phyloP scores from a whole-genome alignment of 2,113 vertebrate genomes.

The Sapayoa aenigma region DNA sequence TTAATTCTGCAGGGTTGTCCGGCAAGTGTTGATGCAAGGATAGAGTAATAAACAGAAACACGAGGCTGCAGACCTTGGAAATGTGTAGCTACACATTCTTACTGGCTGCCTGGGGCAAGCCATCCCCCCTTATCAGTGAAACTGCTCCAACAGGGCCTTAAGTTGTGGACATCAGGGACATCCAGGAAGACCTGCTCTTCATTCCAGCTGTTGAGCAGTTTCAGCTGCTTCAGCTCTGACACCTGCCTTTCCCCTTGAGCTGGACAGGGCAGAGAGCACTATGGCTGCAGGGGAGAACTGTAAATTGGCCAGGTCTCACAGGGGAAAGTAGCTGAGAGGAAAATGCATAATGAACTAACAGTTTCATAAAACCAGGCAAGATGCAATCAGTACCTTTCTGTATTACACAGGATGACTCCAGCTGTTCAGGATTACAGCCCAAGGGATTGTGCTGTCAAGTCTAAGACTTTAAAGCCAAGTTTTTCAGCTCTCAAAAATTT shows the following conservation, averaged over 20 bases:
- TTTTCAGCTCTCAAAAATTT: background rate
- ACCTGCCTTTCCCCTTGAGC: background rate
- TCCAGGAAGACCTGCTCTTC: background rate
- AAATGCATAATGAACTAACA: background rate
- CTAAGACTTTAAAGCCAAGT: conserved; percentile 10
- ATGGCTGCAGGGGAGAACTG: background rate
- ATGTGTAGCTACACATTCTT: background rate
- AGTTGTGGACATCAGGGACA: background rate
- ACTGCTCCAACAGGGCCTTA: background rate
- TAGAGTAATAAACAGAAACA: background rate
- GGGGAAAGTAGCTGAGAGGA: background rate
- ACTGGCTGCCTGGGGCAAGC: background rate
- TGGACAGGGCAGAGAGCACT: background rate
- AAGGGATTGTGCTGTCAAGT: conserved; percentile 16
- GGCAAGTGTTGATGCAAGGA: background rate
- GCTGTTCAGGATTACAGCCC: conserved; percentile 19
- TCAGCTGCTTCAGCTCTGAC: background rate
- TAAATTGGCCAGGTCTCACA: background rate
- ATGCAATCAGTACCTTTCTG: background rate
- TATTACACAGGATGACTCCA: background rate
- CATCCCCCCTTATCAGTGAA: background rate
- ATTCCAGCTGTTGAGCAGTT: background rate
- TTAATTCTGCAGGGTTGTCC: background rate
- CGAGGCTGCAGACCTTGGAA: background rate
- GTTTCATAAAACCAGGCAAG: background rate